phyloP scores from a whole-genome alignment of 2,888 invertebrate genomes.

The Caenorhabditis wallacei region DNA sequence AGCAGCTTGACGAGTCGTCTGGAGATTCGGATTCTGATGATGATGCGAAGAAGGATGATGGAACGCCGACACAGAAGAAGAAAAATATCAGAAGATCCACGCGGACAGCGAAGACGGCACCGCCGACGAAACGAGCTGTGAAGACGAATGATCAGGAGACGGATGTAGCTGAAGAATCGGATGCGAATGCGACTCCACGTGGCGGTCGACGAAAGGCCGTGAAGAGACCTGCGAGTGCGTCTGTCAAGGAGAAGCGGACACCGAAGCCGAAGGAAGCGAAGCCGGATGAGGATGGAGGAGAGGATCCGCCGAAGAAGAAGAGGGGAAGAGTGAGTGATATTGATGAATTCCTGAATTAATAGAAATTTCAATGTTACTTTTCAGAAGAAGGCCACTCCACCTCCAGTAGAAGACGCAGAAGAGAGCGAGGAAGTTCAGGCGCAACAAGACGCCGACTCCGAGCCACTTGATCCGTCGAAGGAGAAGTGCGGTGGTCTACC shows the following conservation, averaged over 20 bases:
- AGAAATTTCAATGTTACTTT: conserved; percentile 3
- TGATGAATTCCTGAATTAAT: no score
- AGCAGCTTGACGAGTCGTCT: conserved; percentile 34
- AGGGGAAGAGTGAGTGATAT: conserved; percentile 32
- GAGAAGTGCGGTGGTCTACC: conserved; percentile 16
- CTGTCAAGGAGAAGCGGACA: not conserved
- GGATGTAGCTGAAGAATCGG: not conserved
- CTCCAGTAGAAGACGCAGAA: not conserved
- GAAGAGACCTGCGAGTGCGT: conserved; percentile 1
- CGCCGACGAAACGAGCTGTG: not conserved
- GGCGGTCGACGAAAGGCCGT: not conserved
- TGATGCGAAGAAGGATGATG: not conserved
- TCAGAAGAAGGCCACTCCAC: conserved; percentile 37
- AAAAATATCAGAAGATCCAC: conserved; percentile 12
- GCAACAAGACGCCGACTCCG: no score
- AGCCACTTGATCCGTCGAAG: not conserved
- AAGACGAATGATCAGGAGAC: not conserved
- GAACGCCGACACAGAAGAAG: not conserved
- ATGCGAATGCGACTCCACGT: conserved; percentile 1
- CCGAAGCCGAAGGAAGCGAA: conserved; percentile 21
- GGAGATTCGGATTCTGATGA: conserved; percentile 47
- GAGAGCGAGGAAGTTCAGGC: no score
- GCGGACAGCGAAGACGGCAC: not conserved
- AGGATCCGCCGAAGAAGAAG: conserved; percentile 27
- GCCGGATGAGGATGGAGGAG: conserved; percentile 8